Conservation (phyloP, 2,797 vertebrate species). For the Spea hammondii region DNA sequence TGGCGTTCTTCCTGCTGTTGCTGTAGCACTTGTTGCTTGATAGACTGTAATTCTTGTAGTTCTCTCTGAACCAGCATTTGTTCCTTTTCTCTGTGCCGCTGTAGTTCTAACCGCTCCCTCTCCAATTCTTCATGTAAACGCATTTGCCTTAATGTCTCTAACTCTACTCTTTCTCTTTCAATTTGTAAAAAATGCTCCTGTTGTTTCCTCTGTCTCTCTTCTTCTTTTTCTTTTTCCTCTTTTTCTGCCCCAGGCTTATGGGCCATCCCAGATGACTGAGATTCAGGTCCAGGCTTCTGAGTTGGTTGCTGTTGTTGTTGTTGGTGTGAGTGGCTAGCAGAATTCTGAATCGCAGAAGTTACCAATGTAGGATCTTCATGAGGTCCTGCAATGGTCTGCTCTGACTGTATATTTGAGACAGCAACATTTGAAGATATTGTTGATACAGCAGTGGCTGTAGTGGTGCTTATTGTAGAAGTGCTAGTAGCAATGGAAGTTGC, state of each 20-base stretch:
- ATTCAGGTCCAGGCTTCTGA: conserved; percentile 77
- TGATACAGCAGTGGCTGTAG: conserved; percentile 1
- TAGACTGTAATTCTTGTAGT: conserved; percentile 93
- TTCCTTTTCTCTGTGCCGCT: conserved; percentile 94
- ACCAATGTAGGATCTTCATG: conserved; percentile 53
- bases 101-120: conserved; percentile 90
- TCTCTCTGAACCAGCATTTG: conserved; percentile 94
- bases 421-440: conserved; percentile 30
- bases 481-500: conserved; percentile 59
- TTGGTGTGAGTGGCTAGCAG: conserved; percentile 61
- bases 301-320: conserved; percentile 64
- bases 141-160: conserved; percentile 92
- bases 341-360: conserved; percentile 29
- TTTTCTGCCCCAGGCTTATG: conserved; percentile 69
- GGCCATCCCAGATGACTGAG: conserved; percentile 61
- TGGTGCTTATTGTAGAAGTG: conserved; percentile 36
- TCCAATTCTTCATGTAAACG: conserved; percentile 95
- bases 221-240: conserved; percentile 76
- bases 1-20: conserved; percentile 96
- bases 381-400: conserved; percentile 43
- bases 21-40: conserved; percentile 97
- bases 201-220: conserved; percentile 87
- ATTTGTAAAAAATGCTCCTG: conserved; percentile 92
- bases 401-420: conserved; percentile 52
- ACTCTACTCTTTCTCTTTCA: conserved; percentile 90